Conservation (phyloP, 2,888 invertebrate genomes). For the Leptinotarsa haldemani region DNA sequence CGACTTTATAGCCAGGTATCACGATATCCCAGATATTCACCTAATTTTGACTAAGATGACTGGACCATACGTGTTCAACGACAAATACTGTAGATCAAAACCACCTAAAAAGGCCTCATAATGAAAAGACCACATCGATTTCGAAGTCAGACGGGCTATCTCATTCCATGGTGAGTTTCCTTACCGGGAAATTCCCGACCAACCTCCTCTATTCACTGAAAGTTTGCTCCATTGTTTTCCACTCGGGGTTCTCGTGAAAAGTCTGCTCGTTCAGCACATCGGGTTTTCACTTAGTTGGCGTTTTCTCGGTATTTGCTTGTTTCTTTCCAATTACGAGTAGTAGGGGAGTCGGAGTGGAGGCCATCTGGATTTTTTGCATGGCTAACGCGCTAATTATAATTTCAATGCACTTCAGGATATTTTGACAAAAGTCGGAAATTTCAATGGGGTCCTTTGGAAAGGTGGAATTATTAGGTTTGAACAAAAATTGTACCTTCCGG, state of each 20-base stretch:
- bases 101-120: background rate
- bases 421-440: background rate
- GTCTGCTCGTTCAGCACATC: conserved; percentile 39
- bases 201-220: conserved; percentile 37
- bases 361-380: conserved; percentile 21
- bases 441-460: background rate
- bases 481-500: background rate
- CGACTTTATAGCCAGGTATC: no score
- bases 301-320: conserved; percentile 37
- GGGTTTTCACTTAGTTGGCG: conserved; percentile 46
- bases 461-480: background rate
- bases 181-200: conserved; percentile 33
- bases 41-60: no score
- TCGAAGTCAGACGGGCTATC: conserved; percentile 20
- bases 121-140: conserved; percentile 19
- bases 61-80: no score
- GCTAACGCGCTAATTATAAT: conserved; percentile 6
- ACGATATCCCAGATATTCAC: no score
- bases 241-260: conserved; percentile 45
- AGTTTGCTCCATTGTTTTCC: conserved; percentile 46
- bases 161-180: conserved; percentile 26
- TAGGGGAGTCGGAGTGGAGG: conserved; percentile 20
- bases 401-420: conserved; percentile 18
- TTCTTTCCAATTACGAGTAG: conserved; percentile 43
- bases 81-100: background rate